Conservation (phyloP, 2,113 vertebrate genomes). For the Mungos mungo region DNA sequence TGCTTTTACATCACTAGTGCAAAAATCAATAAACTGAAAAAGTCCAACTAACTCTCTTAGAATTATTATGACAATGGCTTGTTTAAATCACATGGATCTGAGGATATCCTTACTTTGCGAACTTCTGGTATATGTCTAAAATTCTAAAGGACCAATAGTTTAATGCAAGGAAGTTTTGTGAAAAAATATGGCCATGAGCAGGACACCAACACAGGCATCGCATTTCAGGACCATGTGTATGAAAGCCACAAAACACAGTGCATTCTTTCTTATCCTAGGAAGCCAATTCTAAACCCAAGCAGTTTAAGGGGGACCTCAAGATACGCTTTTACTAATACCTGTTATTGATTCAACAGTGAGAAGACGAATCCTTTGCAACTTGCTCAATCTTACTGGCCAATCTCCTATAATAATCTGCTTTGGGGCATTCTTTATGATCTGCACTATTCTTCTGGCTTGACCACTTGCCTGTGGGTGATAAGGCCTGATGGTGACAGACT, state of each 20-base stretch:
- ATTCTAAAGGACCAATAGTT: not conserved
- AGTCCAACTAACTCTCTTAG: not conserved
- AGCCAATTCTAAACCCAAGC: not conserved
- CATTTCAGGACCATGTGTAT: not conserved
- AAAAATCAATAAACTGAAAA: not conserved
- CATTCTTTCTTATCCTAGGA: not conserved
- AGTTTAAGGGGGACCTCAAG: not conserved
- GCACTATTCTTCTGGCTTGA: not conserved
- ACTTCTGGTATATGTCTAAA: not conserved
- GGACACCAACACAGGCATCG: accelerated
- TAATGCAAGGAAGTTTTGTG: not conserved
- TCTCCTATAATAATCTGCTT: not conserved
- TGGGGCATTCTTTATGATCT: not conserved
- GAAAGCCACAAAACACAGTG: not conserved
- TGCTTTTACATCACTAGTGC: not conserved
- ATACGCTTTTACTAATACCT: not conserved
- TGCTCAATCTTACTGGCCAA: not conserved
- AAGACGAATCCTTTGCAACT: not conserved
- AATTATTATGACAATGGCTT: not conserved
- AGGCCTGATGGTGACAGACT: conserved; percentile 32
- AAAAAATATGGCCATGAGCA: not conserved
- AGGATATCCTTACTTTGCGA: not conserved
- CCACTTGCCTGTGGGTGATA: conserved; percentile 47
- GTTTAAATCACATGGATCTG: not conserved
- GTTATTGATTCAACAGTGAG: not conserved